Percentiles rank a stretch among this genome's conserved stretches.
Evolutionary conservation across 2,797 vertebrate genomes (phyloP).

Genomic region (Enteromius paludinosus): DNA sequence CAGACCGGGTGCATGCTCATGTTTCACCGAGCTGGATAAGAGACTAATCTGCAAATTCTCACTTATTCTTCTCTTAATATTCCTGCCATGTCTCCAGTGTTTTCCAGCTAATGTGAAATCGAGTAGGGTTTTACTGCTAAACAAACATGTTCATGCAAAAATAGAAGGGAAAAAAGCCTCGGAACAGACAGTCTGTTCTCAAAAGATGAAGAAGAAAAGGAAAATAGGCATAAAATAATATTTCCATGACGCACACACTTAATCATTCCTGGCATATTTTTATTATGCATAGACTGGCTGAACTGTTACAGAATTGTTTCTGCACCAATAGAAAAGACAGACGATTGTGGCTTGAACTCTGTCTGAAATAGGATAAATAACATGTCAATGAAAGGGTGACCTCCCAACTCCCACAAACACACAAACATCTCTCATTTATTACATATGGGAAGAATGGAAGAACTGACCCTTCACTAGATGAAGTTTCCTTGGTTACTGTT

Average conservation of each 20-base stretch:
- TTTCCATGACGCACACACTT: neutral
- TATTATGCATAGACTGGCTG: neutral
- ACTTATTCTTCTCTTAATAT: slow-evolving; percentile 16
- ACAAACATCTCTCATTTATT: neutral
- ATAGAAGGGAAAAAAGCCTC: neutral
- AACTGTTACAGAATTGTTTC: slow-evolving; percentile 15
- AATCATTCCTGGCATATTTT: slow-evolving; percentile 14
- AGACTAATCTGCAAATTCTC: slow-evolving; percentile 34
- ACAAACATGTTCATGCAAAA: neutral
- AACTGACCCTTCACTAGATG: neutral
- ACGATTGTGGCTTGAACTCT: slow-evolving; percentile 9
- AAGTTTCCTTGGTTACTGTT: neutral
- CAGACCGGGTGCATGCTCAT: slow-evolving; percentile 23
- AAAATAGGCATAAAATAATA: slow-evolving; percentile 11
- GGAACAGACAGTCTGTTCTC: slow-evolving; percentile 2
- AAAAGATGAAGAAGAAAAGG: neutral
- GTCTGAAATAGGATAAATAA: slow-evolving; percentile 17
- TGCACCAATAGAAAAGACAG: slow-evolving; percentile 18
- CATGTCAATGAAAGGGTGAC: slow-evolving; percentile 8
- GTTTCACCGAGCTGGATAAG: slow-evolving; percentile 19
- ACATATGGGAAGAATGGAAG: neutral
- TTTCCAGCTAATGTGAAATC: slow-evolving; percentile 26
- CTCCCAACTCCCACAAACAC: neutral
- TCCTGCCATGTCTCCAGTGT: slow-evolving; percentile 17
- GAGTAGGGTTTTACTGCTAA: slow-evolving; percentile 9